Base-by-base conservation (phyloP, 2,797 vertebrate genomes). In the Merluccius polli region DNA sequence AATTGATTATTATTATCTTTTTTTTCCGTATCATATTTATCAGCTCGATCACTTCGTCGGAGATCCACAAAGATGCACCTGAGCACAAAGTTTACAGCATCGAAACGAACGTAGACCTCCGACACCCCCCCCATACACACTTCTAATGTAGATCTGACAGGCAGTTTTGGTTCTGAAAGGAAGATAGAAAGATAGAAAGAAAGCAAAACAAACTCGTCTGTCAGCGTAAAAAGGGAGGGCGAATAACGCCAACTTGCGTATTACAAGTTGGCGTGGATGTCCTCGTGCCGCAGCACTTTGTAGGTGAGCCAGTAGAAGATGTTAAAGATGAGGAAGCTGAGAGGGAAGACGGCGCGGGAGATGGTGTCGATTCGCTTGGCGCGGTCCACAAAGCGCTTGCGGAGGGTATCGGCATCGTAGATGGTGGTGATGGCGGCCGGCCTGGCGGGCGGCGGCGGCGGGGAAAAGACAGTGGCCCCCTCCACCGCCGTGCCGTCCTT, bases 241-340 rank as follows among this genome's bases (percentile, higher is more conserved):
- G 33, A 11, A 36, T 5, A 12, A 32, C 73, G 76, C 44, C 73
- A n/a, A 16, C 48, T 21, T 16, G 33, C 59, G 81, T 32, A 1
- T 92, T 94, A 97, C 90, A 95, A 94, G 86, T 93, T 90, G 13
- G 91, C 84, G 82, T 96, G 96, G 86, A 96, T 94, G 86, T 97
- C 96, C 90, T 97, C 96, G 0, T 95, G 95, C 85, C 89, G 91
- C 88, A 98, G 92, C 84, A 98, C 96, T 95, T 98, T 97, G 87
- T 97, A 97, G 80, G 96, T 88, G n/a, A 98, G 82, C 97, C 97
- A 98, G 91, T 98, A 98, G 92, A 98, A 97, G 91, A 97, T 91
- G 81, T 98, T 98, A 91, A 98, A 98, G 84, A 97, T 91, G 82
- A 98, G 95, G 89, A 98, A 98, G 88, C 95, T 94, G 87, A 98